Conservation (phyloP, 2,888 invertebrate species). For the Sinohyriopsis cumingii region DNA sequence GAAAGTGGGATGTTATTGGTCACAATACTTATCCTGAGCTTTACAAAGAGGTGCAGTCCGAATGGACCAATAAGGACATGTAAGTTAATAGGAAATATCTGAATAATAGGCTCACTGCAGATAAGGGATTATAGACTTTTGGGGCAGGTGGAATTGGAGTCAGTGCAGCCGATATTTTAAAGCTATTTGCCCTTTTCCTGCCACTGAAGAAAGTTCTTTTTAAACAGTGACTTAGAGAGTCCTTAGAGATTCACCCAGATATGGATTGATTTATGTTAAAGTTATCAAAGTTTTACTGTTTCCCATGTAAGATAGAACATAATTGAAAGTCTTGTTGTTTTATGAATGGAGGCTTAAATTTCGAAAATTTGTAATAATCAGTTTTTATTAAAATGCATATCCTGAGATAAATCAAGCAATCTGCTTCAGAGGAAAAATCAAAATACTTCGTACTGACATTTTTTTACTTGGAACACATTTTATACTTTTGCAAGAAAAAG, state of each 20-base stretch:
- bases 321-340: no score
- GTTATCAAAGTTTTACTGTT: no score
- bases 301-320: no score
- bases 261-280: no score
- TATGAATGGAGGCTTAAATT: no score
- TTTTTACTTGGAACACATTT: background rate
- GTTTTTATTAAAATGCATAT: no score
- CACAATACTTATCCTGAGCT: conserved; percentile 63
- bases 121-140: background rate
- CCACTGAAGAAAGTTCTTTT: background rate
- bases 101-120: background rate
- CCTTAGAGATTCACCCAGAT: no score
- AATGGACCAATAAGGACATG: conserved; percentile 67
- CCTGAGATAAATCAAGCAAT: background rate
- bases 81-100: conserved; percentile 36
- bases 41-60: conserved; percentile 62
- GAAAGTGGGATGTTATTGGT: conserved; percentile 62
- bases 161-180: no score
- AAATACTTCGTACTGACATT: background rate
- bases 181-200: background rate
- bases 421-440: background rate
- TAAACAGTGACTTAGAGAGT: background rate
- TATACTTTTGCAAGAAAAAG: background rate
- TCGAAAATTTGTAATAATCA: no score
- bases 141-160: no score